phyloP scores from a whole-genome alignment of 2,797 vertebrate genomes.

The Anabas testudineus region DNA sequence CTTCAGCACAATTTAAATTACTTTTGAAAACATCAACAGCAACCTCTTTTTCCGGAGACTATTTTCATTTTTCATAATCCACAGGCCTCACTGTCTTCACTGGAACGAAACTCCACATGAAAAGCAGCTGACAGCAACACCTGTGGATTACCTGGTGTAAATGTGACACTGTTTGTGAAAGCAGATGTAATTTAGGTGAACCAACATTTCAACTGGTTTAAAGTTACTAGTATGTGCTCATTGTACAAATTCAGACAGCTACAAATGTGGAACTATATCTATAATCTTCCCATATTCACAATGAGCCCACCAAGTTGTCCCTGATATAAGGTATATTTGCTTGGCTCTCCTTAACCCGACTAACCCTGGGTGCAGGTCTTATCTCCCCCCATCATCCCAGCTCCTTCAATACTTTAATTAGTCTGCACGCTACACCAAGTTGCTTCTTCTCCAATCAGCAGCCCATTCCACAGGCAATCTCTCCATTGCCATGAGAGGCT shows the following conservation, averaged over 20 bases:
- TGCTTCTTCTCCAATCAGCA: constrained; percentile 81
- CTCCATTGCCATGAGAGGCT: constrained; percentile 80
- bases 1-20: constrained; percentile 19
- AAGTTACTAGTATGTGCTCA: neutral
- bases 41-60: constrained; percentile 5
- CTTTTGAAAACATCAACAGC: constrained; percentile 20
- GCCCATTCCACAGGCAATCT: constrained; percentile 79
- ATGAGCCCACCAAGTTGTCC: constrained; percentile 23
- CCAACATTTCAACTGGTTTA: neutral
- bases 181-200: neutral
- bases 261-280: neutral
- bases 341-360: constrained; percentile 37
- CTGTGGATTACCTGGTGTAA: constrained; percentile 7
- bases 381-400: constrained; percentile 70
- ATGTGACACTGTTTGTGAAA: constrained; percentile 11
- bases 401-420: constrained; percentile 80
- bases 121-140: neutral
- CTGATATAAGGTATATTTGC: constrained; percentile 45
- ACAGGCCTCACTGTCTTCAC: constrained; percentile 8
- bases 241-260: constrained; percentile 7
- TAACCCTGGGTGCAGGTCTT: constrained; percentile 66
- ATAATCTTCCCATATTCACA: neutral
- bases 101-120: neutral
- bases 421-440: constrained; percentile 68
- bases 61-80: constrained; percentile 18